A percentile compares a stretch with the other conserved stretches of the same genome.
Evolutionary conservation across 2,888 invertebrate genomes (phyloP).

Genomic region (Cecidostiba fungosa): DNA sequence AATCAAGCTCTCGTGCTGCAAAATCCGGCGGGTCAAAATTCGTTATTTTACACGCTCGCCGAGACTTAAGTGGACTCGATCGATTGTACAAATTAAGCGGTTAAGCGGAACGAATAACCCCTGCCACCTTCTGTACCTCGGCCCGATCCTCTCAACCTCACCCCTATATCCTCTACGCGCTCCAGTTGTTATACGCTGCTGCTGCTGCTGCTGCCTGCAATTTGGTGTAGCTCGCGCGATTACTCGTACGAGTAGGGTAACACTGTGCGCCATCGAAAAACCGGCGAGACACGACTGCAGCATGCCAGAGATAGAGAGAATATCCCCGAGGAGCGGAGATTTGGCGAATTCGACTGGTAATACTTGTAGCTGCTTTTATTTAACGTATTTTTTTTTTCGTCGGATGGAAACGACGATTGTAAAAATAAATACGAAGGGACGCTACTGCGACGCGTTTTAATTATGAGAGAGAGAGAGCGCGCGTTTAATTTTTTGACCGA

Average conservation of each 20-base stretch:
- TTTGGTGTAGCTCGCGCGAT: constrained; percentile 45
- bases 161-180: neutral
- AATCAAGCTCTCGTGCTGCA: neutral
- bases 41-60: constrained; percentile 65
- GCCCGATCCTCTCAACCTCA: constrained; percentile 57
- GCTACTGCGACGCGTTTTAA: neutral
- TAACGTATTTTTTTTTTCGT: neutral
- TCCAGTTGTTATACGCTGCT: constrained; percentile 14
- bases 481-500: neutral
- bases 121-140: constrained; percentile 54
- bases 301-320: neutral
- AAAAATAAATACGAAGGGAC: neutral
- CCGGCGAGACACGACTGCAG: constrained; percentile 8
- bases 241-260: constrained; percentile 35
- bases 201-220: constrained; percentile 44
- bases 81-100: constrained; percentile 70
- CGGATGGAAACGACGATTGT: neutral
- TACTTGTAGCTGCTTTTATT: neutral
- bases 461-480: neutral
- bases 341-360: neutral
- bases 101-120: constrained; percentile 69
- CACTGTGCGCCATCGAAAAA: constrained; percentile 18
- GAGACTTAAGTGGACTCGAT: constrained; percentile 65
- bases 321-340: neutral
- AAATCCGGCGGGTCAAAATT: constrained; percentile 56